Percentiles rank a stretch among this genome's conserved stretches.
These are phyloP conservation scores for Cerastis rubricosa DNA, from an alignment of 2,888 invertebrate genomes.

Conservation along the genomic window DNA sequence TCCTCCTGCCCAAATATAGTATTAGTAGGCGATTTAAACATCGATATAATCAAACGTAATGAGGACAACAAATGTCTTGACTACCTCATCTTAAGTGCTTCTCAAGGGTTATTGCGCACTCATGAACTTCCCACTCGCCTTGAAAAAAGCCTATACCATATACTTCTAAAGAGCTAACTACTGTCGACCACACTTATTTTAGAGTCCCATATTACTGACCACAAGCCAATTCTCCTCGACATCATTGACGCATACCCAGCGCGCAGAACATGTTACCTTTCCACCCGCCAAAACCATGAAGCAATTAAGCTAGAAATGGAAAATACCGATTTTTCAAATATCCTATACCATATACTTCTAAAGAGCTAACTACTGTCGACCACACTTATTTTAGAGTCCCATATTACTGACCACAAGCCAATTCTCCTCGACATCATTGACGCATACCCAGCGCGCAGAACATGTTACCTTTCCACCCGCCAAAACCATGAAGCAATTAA, in stretches of 20 bases:
- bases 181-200: background rate
- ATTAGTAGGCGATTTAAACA: background rate
- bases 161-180: background rate
- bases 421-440: background rate
- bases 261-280: background rate
- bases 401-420: slow-evolving; percentile 5
- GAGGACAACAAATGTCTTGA: slow-evolving; percentile 5
- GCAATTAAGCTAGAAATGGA: background rate
- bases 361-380: background rate
- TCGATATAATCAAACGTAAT: slow-evolving; percentile 1
- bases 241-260: background rate
- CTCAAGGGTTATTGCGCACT: slow-evolving; percentile 1
- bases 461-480: background rate
- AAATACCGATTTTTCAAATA: background rate
- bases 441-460: background rate
- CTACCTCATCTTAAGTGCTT: background rate
- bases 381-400: background rate
- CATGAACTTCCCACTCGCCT: slow-evolving; percentile 3
- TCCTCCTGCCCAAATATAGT: slow-evolving; percentile 2
- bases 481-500: background rate
- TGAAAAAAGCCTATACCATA: background rate
- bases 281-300: background rate
- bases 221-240: slow-evolving; percentile 5
- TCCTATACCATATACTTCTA: background rate
- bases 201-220: slow-evolving; percentile 1